Conservation (phyloP, 1,140 invertebrate species). For the Cherax destructor region DNA sequence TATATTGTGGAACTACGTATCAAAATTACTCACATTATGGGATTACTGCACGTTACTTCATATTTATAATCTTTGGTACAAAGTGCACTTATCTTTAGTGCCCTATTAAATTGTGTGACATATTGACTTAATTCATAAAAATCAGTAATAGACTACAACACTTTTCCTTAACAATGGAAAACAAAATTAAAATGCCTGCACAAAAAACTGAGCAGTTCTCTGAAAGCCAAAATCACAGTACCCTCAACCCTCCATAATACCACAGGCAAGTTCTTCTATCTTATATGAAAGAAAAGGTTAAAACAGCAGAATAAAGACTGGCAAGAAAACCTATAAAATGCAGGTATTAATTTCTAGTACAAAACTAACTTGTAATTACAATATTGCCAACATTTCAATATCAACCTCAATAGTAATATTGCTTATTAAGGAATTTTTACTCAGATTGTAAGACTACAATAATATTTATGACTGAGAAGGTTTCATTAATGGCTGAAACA, state of each 20-base stretch:
- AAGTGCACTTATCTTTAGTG: neutral
- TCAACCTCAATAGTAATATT: neutral
- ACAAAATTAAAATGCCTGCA: neutral
- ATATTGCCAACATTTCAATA: conserved; percentile 11
- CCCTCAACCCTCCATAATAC: neutral
- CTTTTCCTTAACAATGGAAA: neutral
- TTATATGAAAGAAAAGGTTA: neutral
- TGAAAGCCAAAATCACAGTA: neutral
- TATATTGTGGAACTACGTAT: neutral
- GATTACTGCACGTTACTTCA: neutral
- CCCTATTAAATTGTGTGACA: neutral
- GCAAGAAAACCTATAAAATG: neutral
- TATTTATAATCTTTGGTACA: conserved; percentile 3
- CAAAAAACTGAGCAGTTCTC: neutral
- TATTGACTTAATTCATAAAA: neutral
- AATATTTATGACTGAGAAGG: neutral
- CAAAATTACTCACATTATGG: neutral
- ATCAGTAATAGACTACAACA: neutral
- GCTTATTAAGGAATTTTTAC: neutral
- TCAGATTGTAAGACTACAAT: neutral
- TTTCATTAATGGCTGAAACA: neutral
- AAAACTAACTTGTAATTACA: neutral
- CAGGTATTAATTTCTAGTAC: neutral
- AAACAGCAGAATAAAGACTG: neutral
- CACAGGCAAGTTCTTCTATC: neutral